These are phyloP conservation scores for Hirtodrosophila alboralis DNA, from an alignment of 2,888 invertebrate genomes.

Conservation along the genomic window DNA sequence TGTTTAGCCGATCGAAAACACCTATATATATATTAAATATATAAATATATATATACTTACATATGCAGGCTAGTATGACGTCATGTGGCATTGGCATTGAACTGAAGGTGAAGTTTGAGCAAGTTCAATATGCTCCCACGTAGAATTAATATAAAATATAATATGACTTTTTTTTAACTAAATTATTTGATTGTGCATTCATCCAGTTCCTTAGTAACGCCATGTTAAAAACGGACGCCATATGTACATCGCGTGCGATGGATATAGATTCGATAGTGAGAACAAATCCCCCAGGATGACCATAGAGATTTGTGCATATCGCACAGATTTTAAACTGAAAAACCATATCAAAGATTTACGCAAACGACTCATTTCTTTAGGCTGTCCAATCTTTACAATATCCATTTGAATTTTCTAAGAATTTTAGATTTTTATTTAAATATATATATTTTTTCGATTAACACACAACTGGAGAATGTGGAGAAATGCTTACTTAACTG, in stretches of 20 bases:
- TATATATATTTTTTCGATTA: conserved; percentile 1
- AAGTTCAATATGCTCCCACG: conserved; percentile 49
- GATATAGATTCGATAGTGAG: conserved; percentile 34
- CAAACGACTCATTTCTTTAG: background rate
- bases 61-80: conserved; percentile 32
- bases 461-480: conserved; percentile 14
- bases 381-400: background rate
- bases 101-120: conserved; percentile 45
- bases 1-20: conserved; percentile 59
- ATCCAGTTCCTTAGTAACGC: conserved; percentile 6
- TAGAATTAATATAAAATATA: conserved; percentile 4
- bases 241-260: conserved; percentile 50
- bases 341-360: conserved; percentile 15
- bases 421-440: conserved; percentile 5
- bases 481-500: conserved; percentile 1
- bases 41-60: conserved; percentile 4
- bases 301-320: conserved; percentile 25
- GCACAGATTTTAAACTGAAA: conserved; percentile 33
- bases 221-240: conserved; percentile 50
- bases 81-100: conserved; percentile 64
- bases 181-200: too few species aligned
- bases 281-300: conserved; percentile 50
- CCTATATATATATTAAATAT: conserved; percentile 47
- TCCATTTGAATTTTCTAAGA: conserved; percentile 15
- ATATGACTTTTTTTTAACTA: too few species aligned